Percentiles rank a stretch among this genome's conserved stretches.
Evolutionary conservation across 1,140 invertebrate genomes (phyloP).

Genomic region (Brachionus rubens): DNA sequence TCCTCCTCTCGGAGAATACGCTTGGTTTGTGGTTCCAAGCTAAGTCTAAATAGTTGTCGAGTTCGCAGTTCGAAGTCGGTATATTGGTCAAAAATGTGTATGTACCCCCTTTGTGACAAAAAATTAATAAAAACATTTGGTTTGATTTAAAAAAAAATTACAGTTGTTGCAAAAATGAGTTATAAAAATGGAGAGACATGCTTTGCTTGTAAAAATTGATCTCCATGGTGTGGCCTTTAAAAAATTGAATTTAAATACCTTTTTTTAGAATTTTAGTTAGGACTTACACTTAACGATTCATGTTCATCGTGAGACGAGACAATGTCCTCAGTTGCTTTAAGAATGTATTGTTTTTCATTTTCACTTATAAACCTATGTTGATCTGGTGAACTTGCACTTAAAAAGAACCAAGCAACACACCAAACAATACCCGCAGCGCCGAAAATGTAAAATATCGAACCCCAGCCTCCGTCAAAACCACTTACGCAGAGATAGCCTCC

Average conservation of each 20-base stretch:
- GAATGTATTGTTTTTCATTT: constrained; percentile 57
- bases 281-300: constrained; percentile 34
- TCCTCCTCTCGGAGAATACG: too few relatives aligned
- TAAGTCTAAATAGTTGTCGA: too few relatives aligned
- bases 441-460: constrained; percentile 44
- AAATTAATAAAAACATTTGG: background rate
- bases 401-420: constrained; percentile 55
- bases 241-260: background rate
- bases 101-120: constrained; percentile 53
- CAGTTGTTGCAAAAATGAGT: constrained; percentile 87
- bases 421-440: constrained; percentile 54
- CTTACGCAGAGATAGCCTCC: constrained; percentile 34
- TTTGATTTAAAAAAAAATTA: constrained; percentile 72
- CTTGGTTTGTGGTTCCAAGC: too few relatives aligned
- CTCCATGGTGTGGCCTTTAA: constrained; percentile 65
- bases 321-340: constrained; percentile 24
- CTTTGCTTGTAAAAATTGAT: constrained; percentile 71
- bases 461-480: constrained; percentile 46
- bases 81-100: constrained; percentile 59
- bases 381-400: constrained; percentile 53
- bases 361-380: constrained; percentile 52
- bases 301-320: constrained; percentile 40
- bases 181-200: constrained; percentile 86
- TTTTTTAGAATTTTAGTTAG: too few relatives aligned
- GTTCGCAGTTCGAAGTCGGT: too few relatives aligned